These are phyloP conservation scores for Medauroidea extradentata DNA, from an alignment of 1,140 invertebrate species.

Conservation along the genomic window DNA sequence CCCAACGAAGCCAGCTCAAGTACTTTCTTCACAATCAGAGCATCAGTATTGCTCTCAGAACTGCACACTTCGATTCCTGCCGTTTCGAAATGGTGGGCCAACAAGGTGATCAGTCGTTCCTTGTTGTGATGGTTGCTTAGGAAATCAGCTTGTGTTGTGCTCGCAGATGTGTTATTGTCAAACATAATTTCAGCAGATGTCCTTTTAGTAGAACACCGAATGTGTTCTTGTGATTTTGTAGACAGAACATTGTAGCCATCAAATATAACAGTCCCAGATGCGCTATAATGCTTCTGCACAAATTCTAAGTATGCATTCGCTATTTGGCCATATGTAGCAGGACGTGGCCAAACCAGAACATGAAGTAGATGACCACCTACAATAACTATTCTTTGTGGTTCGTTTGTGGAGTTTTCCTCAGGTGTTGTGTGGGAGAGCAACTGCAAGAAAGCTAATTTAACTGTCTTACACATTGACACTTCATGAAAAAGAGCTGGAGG, in stretches of 20 bases:
- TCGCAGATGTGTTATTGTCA: not conserved
- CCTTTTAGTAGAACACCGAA: not conserved
- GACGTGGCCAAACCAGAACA: not conserved
- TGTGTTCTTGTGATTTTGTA: not conserved
- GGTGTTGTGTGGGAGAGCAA: too few species aligned
- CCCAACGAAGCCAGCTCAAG: not conserved
- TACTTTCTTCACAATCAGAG: slow-evolving; percentile 10
- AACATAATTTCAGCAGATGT: not conserved
- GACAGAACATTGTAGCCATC: too few species aligned
- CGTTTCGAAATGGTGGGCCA: slow-evolving; percentile 1
- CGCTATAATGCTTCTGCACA: too few species aligned
- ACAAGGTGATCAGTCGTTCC: slow-evolving; percentile 14
- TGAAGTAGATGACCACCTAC: not conserved
- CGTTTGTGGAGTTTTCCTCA: too few species aligned
- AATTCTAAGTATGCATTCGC: too few species aligned
- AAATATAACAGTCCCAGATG: too few species aligned
- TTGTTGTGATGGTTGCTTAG: slow-evolving; percentile 18
- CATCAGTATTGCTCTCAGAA: slow-evolving; percentile 15
- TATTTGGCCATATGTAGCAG: too few species aligned
- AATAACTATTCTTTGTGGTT: too few species aligned
- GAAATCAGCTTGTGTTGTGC: slow-evolving; percentile 18
- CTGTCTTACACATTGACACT: not conserved
- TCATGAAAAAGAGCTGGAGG: too few species aligned
- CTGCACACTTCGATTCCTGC: slow-evolving; percentile 2
- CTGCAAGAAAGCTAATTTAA: too few species aligned